phyloP scores from a whole-genome alignment of 1,140 invertebrate genomes.

The Radopholus similis region DNA sequence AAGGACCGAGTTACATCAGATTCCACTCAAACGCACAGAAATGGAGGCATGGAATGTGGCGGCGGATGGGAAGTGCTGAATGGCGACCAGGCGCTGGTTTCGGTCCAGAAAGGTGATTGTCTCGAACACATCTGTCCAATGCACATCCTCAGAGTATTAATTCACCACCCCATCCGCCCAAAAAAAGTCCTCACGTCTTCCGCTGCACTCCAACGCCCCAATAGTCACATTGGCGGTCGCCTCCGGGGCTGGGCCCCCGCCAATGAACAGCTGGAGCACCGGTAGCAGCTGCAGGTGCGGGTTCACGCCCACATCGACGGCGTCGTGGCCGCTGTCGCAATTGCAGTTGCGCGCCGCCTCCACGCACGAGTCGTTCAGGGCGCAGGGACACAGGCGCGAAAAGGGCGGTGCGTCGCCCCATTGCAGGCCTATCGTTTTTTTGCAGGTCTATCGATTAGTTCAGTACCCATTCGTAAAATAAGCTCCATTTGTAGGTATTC shows the following conservation, averaged over 20 bases:
- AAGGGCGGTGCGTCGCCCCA: constrained; percentile 57
- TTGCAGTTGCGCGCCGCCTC: constrained; percentile 47
- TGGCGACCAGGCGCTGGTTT: constrained; percentile 50
- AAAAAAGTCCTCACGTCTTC: constrained; percentile 36
- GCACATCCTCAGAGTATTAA: constrained; percentile 1
- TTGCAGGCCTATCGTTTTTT: constrained; percentile 35
- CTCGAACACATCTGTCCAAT: constrained; percentile 51
- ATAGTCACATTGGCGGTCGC: constrained; percentile 48
- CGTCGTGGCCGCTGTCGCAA: constrained; percentile 55
- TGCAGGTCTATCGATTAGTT: neutral
- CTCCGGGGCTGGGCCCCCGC: constrained; percentile 31
- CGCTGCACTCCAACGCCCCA: constrained; percentile 44
- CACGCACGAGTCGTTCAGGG: constrained; percentile 54
- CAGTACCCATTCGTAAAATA: neutral
- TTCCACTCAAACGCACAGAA: constrained; percentile 49
- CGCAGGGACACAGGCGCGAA: constrained; percentile 56
- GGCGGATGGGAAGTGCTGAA: constrained; percentile 20
- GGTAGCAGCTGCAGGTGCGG: constrained; percentile 53
- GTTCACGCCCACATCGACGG: constrained; percentile 54
- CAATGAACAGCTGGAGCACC: constrained; percentile 56
- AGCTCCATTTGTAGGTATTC: neutral
- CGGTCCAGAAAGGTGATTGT: constrained; percentile 54
- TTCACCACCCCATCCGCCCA: no score
- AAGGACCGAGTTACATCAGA: no score
- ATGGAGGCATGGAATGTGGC: constrained; percentile 37